Evolutionary conservation across 2,113 vertebrate species (phyloP), one percentile per base, ranked within the genome.

Genomic region (Cottus gobio): DNA sequence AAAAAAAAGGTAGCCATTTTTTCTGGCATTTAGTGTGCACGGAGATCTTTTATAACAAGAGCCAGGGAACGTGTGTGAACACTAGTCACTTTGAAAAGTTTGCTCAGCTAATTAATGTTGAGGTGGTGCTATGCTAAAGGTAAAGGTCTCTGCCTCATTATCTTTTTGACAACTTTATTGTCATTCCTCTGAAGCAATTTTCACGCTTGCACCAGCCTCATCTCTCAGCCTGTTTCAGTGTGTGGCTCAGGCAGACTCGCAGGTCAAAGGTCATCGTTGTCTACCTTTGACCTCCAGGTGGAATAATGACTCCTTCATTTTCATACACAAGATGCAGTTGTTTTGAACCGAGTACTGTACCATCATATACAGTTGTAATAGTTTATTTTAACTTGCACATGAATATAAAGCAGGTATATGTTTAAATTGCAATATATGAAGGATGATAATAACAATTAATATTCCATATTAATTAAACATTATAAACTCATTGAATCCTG

Each of bases 241-340:
- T 37, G 34, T 39, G 58, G 34, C 36, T 46, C 37, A 28, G 37
- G 62, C 50, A 26, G 77, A 58, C 50, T 7, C 7, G 4, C 30
- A 56, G 67, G 71, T 79, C 71, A 86, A 44, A 83, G 46, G n/a
- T 76, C 67, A 69, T 36, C 4, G 30, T 22, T 79, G 75, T 75
- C 70, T 61, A 75, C 71, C 24, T 79, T 34, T 31, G 44, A 62
- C 65, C 28, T 56, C 7, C 44, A 56, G 31, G 56, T 31, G 67
- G 46, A 52, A 50, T 18, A 37, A 37, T 11, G 18, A 31, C n/a
- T 48, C 8, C 4, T 31, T 11, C 12, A 24, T 60, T 73, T 57
- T 16, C 5, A 58, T 37, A n/a, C 11, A 22, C 28, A 24, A 2
- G 4, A 67, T 39, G 24, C 70, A 68, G 42, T 26, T 34, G 24